Base-by-base conservation (phyloP, 2,888 invertebrate genomes). In the Apocheima hispidaria region DNA sequence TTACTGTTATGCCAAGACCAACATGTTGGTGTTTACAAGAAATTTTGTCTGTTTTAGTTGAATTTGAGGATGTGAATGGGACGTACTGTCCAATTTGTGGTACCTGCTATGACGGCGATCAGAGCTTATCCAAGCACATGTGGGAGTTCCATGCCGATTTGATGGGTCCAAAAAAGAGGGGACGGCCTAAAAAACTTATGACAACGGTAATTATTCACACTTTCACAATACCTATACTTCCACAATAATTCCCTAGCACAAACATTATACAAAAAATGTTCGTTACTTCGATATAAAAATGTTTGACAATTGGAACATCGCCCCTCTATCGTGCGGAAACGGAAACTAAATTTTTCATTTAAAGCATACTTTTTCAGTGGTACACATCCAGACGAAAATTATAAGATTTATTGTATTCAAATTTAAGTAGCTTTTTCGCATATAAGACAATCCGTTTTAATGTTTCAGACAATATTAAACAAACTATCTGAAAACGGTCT, bases 141-240 rank as follows among this genome's bases (percentile, higher is more conserved):
- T 88, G 87, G 87, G 77, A 81, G 26, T 75, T 65, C 40, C 90
- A 90, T 68, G 73, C 85, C 6, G 88, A 90, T 14, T 66, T 91
- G 5, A 88, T 90, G 90, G 89, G 88, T 1, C 88, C 90, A n/a
- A 91, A 87, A 69, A 92, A 90, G 66, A 79, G 89, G 67, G 92
- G 93, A 4, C 75, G 92, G 59, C 92, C 92, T 12, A 90, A 86
- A 65, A 88, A 89, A 66, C 64, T 85, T 46, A 70, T 84, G 59
- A 88, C 88, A 5, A 84, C 82, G 72, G 90, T 90, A 75, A 81
- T 53, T 20, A 14, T 23, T 26, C n/a, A 48, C 23, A 9, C 14
- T 36, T 16, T 16, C 6, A 18, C 16, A 36, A 14, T 14, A 16
- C 14, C 14, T n/a, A 35, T 35, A 35, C n/a, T n/a, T n/a, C n/a